phyloP scores from a whole-genome alignment of 2,888 invertebrate species.

The Lymantria monacha region DNA sequence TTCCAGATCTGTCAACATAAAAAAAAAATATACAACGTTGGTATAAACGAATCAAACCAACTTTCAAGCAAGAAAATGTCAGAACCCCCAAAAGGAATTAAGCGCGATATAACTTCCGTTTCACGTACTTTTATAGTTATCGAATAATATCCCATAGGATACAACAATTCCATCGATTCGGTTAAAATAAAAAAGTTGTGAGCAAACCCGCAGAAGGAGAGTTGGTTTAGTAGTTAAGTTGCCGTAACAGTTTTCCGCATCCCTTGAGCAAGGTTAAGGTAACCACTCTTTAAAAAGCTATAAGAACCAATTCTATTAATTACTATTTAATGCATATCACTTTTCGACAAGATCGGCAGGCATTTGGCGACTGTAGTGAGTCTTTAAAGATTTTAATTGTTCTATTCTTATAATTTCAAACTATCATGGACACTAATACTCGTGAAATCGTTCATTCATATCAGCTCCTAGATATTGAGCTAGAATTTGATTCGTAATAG shows the following conservation, averaged over 20 bases:
- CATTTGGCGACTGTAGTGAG: too few species aligned
- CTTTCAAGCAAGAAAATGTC: background rate
- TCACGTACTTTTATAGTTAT: slow-evolving; percentile 8
- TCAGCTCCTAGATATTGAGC: too few species aligned
- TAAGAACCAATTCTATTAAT: background rate
- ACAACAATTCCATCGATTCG: slow-evolving; percentile 17
- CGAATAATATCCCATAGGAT: slow-evolving; percentile 3
- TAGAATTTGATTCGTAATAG: too few species aligned
- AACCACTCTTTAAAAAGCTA: slow-evolving; percentile 2
- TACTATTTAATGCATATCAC: background rate
- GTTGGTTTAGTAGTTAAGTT: slow-evolving; percentile 25
- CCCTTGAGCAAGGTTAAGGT: slow-evolving; percentile 2
- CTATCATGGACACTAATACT: too few species aligned
- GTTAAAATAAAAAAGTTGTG: slow-evolving; percentile 23
- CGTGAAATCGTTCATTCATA: too few species aligned
- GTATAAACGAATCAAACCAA: background rate
- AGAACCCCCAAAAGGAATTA: background rate
- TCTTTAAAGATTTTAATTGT: too few species aligned
- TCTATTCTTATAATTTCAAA: too few species aligned
- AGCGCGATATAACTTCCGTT: background rate
- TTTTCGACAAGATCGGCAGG: too few species aligned
- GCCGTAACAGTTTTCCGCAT: slow-evolving; percentile 13
- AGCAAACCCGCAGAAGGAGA: slow-evolving; percentile 8
- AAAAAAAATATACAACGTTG: too few species aligned
- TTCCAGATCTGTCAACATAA: too few species aligned